These are phyloP conservation scores for Buceros bicornis DNA, from an alignment of 2,797 vertebrate species.

Conservation along the genomic window DNA sequence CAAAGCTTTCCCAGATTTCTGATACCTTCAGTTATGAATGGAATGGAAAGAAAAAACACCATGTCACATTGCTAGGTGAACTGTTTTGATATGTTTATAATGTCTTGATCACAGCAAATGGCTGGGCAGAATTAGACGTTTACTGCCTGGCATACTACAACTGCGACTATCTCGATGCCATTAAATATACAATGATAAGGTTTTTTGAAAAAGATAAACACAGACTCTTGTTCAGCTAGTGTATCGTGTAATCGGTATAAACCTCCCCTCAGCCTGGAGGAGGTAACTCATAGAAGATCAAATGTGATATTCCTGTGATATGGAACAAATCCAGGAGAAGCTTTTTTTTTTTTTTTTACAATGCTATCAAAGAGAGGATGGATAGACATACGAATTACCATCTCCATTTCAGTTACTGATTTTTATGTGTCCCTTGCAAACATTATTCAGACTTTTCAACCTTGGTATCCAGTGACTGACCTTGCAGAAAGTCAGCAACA, in stretches of 20 bases:
- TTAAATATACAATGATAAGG: not conserved
- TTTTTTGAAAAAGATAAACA: not conserved
- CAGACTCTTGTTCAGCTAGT: not conserved
- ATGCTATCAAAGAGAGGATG: not conserved
- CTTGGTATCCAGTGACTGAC: not conserved
- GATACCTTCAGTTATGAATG: constrained; percentile 40
- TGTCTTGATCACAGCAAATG: not conserved
- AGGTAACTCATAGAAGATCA: not conserved
- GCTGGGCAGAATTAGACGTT: not conserved
- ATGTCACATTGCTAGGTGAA: not conserved
- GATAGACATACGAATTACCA: not conserved
- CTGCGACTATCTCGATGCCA: not conserved
- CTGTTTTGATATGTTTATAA: not conserved
- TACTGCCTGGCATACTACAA: not conserved
- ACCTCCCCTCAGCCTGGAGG: not conserved
- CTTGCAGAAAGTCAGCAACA: not conserved
- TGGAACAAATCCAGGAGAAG: constrained; percentile 1
- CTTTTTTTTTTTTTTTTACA: not conserved
- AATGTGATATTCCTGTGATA: not conserved
- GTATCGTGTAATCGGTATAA: not conserved
- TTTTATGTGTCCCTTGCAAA: not conserved
- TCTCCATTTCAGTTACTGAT: not conserved
- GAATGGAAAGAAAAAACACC: not conserved
- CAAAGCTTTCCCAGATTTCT: constrained; percentile 32
- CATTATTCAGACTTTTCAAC: not conserved